A percentile compares a stretch with the other conserved stretches of the same genome.
phyloP scores from a whole-genome alignment of 1,140 invertebrate species.

The Aphis gossypii region DNA sequence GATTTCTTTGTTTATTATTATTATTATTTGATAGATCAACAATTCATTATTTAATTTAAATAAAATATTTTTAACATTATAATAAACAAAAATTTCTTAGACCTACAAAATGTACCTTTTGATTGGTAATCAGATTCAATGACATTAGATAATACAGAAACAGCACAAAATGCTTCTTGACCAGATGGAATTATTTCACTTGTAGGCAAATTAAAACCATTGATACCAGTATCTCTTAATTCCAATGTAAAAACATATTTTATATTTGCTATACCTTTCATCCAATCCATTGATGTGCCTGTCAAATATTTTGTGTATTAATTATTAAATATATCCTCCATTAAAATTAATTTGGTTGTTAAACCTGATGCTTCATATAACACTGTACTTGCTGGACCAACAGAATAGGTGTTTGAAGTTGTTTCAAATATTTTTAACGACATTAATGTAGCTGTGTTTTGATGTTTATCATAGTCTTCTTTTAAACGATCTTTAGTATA shows the following conservation, averaged over 20 bases:
- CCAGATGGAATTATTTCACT: slow-evolving; percentile 48
- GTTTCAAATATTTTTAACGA: slow-evolving; percentile 16
- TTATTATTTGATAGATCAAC: not conserved
- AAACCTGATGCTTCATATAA: slow-evolving; percentile 4
- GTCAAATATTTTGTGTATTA: not conserved
- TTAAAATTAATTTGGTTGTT: not conserved
- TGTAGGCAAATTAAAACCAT: slow-evolving; percentile 25
- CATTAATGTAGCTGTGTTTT: slow-evolving; percentile 67
- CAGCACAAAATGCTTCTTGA: slow-evolving; percentile 42
- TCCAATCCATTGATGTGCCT: slow-evolving; percentile 45
- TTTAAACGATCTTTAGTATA: slow-evolving; percentile 68
- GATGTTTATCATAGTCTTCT: slow-evolving; percentile 68
- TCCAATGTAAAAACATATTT: slow-evolving; percentile 38
- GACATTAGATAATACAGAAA: not conserved
- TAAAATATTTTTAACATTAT: not conserved
- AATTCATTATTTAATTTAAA: not conserved
- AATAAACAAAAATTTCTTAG: not conserved
- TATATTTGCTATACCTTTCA: slow-evolving; percentile 37
- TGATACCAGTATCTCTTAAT: slow-evolving; percentile 38
- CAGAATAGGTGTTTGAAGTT: slow-evolving; percentile 28
- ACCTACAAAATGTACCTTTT: not conserved
- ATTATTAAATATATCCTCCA: not conserved
- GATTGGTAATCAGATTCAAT: not conserved
- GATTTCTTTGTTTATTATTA: not conserved
- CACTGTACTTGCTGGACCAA: not conserved